A percentile compares a stretch with the other conserved stretches of the same genome.
phyloP scores from a whole-genome alignment of 2,888 invertebrate species.

The Caenorhabditis sp. region DNA sequence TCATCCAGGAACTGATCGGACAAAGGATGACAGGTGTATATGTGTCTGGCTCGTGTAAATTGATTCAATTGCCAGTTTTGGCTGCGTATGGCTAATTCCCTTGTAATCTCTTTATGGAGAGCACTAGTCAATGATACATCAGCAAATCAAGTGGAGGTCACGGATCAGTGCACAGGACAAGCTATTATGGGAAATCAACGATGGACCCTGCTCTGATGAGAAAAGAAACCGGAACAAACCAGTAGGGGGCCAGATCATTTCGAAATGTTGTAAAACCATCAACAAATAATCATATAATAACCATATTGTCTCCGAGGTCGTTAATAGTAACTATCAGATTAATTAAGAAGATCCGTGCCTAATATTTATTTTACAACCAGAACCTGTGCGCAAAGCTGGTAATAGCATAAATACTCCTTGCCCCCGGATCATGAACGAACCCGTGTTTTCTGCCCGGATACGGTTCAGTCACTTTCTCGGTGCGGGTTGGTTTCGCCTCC shows the following conservation, averaged over 20 bases:
- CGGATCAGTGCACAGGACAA: conserved; percentile 50
- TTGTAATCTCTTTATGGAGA: conserved; percentile 61
- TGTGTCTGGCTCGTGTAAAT: conserved; percentile 49
- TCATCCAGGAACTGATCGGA: conserved; percentile 56
- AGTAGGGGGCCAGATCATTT: too few relatives aligned
- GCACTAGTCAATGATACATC: conserved; percentile 59
- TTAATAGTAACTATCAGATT: neutral
- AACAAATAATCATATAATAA: conserved; percentile 41
- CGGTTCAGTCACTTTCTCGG: conserved; percentile 22
- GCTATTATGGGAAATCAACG: neutral
- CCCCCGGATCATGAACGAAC: conserved; percentile 14
- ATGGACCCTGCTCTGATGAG: too few relatives aligned
- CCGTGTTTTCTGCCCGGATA: conserved; percentile 21
- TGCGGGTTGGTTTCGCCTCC: conserved; percentile 17
- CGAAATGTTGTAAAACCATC: conserved; percentile 47
- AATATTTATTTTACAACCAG: conserved; percentile 19
- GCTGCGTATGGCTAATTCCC: conserved; percentile 36
- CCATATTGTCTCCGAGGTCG: conserved; percentile 10
- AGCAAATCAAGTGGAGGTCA: conserved; percentile 39
- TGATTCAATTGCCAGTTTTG: conserved; percentile 52
- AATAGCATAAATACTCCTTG: neutral
- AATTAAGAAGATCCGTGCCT: conserved; percentile 23
- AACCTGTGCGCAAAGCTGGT: neutral
- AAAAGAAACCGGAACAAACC: too few relatives aligned
- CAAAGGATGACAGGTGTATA: conserved; percentile 59